Conservation (phyloP, 2,113 vertebrate genomes). For the Butastur rufipennis region DNA sequence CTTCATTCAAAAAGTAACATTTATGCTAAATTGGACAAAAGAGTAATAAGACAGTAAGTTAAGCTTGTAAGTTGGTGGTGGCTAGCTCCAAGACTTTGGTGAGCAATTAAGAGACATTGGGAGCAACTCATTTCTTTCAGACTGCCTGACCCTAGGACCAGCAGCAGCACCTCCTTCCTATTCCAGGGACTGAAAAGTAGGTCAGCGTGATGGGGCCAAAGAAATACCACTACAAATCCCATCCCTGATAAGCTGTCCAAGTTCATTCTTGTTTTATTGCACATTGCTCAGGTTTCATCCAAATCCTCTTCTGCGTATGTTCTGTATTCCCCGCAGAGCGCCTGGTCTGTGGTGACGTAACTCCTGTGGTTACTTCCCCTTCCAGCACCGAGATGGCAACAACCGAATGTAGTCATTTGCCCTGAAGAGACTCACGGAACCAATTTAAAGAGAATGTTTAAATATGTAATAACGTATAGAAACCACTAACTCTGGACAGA, state of each 20-base stretch:
- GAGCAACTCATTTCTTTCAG: background rate
- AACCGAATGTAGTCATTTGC: background rate
- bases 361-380: background rate
- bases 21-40: background rate
- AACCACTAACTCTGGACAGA: background rate
- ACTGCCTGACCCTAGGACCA: background rate
- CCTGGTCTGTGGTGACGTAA: background rate
- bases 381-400: background rate
- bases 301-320: background rate
- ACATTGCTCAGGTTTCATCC: background rate
- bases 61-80: background rate
- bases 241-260: background rate
- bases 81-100: background rate
- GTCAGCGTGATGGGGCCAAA: background rate
- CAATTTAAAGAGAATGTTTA: background rate
- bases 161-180: background rate
- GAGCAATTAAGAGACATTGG: background rate
- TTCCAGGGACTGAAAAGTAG: background rate
- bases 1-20: background rate
- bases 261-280: conserved; percentile 30
- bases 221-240: background rate
- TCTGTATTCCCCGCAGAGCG: background rate
- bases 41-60: background rate
- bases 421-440: background rate
- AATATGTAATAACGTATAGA: background rate